Conservation (phyloP, 2,113 vertebrate species). For the Ivindomyrus marchei region DNA sequence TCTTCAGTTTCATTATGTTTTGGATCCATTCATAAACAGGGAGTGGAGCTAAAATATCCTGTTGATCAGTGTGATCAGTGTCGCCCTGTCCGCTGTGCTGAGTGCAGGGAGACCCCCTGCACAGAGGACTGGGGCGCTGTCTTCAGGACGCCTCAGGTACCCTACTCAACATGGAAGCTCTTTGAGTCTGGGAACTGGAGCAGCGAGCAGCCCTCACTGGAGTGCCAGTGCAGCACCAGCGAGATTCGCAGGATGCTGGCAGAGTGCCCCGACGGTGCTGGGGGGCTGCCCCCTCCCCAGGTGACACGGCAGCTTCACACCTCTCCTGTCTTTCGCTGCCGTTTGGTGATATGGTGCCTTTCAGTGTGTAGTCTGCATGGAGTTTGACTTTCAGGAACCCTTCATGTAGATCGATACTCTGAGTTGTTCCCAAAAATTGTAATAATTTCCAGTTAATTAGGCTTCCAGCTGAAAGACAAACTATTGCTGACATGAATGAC, state of each 20-base stretch:
- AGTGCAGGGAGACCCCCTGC: conserved; percentile 41
- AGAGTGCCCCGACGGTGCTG: conserved; percentile 65
- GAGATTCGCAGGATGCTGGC: conserved; percentile 71
- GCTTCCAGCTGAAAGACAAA: background rate
- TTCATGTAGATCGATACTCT: background rate
- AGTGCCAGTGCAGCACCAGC: conserved; percentile 69
- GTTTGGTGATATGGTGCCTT: background rate
- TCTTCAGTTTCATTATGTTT: background rate
- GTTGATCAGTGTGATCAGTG: background rate
- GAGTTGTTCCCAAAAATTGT: background rate
- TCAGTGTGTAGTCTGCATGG: background rate
- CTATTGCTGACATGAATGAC: background rate
- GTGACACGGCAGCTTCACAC: conserved; percentile 35
- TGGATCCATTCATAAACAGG: background rate
- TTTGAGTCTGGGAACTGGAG: conserved; percentile 69
- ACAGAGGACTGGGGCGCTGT: background rate
- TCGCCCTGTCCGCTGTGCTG: background rate
- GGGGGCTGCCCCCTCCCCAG: conserved; percentile 76
- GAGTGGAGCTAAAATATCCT: background rate
- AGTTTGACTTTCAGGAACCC: background rate
- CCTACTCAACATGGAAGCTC: conserved; percentile 42
- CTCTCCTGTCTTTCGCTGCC: background rate
- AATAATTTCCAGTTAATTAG: background rate
- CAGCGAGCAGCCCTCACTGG: conserved; percentile 48
- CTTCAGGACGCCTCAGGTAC: conserved; percentile 51